Base-by-base conservation (phyloP, 2,888 invertebrate species). In the Microchrysa polita region DNA sequence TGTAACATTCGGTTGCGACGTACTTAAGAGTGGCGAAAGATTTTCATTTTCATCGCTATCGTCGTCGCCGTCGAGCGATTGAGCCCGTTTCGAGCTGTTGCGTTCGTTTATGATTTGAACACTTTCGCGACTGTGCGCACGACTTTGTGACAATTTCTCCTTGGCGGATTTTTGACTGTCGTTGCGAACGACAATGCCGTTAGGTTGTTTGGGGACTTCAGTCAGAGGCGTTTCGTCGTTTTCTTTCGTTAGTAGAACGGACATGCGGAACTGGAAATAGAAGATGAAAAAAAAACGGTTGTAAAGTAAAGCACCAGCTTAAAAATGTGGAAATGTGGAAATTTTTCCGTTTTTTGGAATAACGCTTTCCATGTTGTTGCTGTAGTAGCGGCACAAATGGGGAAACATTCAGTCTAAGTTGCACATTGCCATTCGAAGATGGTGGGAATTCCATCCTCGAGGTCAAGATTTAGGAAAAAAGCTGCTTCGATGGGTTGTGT, bases 31-130 rank as follows among this genome's bases (percentile, higher is more conserved):
- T 18, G 94, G 94, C 18, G 94, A 94, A 72, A 93, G 84, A 78
- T 94, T 90, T 84, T 94, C 94, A 78, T 94, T 90, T 84, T 94
- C 94, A 65, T 91, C 91, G 83, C 94, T 94, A 81, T 94, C 94
- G 81, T 94, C 93, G 78, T 92, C 92, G 80, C 75, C 84, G 83
- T 23, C 83, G 83, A 16, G 72, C n/a, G 14, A 75, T 74, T 18
- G 74, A 57, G 10, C 75, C 69, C 48, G 1, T 27, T 60, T 72
- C 7, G 72, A 69, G 20, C 57, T 69, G 40, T 69, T 69, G 10
- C 69, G 69, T 78, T 91, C 90, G 79, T 90, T 90, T 5, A 90
- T 87, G 77, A 90, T 86, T 81, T 88, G 87, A 16, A 90, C 81
- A 75, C 87, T 88, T 82, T 88, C 89, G 69, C 86, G 84, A 81